These are phyloP conservation scores for Ochotona curzoniae DNA, from an alignment of 2,113 vertebrate species.

Conservation along the genomic window DNA sequence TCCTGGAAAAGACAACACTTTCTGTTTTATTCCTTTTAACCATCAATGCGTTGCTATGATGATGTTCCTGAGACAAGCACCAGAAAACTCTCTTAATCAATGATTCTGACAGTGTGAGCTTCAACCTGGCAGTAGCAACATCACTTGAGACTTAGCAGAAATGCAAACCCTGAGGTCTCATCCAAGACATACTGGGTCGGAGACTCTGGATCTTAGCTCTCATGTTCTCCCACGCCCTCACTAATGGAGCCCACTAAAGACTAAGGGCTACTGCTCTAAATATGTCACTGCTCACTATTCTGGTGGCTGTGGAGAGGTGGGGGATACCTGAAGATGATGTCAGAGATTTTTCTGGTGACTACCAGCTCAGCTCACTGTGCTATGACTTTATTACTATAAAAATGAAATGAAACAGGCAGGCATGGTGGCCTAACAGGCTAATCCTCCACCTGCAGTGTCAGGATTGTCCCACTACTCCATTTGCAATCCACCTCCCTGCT, in stretches of 20 bases:
- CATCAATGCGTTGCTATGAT: background rate
- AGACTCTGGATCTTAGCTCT: background rate
- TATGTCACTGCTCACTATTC: background rate
- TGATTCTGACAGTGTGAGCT: background rate
- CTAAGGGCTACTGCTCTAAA: background rate
- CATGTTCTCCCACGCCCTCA: background rate
- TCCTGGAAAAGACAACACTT: background rate
- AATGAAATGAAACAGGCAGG: background rate
- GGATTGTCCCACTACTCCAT: no score
- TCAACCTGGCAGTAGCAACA: background rate
- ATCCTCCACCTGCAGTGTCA: no score
- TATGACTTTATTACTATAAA: background rate
- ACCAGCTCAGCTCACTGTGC: background rate
- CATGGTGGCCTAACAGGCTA: no score
- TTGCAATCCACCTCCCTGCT: no score
- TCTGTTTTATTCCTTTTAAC: background rate
- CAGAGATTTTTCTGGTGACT: background rate
- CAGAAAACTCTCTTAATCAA: background rate
- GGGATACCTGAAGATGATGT: background rate
- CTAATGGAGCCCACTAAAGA: background rate
- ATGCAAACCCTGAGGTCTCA: background rate
- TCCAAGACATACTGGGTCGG: background rate
- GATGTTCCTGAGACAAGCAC: background rate
- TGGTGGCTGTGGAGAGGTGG: background rate
- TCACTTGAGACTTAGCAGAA: background rate